Evolutionary conservation across 2,888 invertebrate species (phyloP).

Genomic region (Trachelus troglodyta): DNA sequence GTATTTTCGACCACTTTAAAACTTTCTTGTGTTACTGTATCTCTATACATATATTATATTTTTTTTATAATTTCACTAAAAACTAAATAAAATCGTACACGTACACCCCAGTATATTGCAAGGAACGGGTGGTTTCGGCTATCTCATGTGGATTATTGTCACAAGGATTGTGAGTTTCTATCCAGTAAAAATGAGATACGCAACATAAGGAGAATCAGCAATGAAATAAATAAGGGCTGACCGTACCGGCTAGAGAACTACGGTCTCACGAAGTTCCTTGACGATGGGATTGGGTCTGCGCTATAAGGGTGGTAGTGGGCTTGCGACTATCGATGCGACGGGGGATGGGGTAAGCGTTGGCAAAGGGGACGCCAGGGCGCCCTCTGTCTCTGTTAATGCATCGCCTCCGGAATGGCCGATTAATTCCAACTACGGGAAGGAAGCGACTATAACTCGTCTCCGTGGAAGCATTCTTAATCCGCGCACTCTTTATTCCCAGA

Average conservation of each 20-base stretch:
- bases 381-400: slow-evolving; percentile 62
- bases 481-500: slow-evolving; percentile 61
- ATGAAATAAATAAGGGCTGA: slow-evolving; percentile 12
- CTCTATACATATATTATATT: not conserved
- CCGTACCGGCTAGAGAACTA: not conserved
- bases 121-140: not conserved
- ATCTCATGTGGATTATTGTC: not conserved
- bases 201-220: not conserved
- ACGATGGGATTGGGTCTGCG: not conserved
- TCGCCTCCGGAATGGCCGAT: slow-evolving; percentile 63
- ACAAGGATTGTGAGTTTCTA: not conserved
- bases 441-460: slow-evolving; percentile 65
- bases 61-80: not conserved
- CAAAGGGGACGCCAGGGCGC: slow-evolving; percentile 38
- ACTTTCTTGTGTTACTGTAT: not conserved
- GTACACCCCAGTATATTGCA: not conserved
- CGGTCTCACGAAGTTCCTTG: not conserved
- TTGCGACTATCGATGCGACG: slow-evolving; percentile 35
- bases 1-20: not conserved
- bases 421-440: slow-evolving; percentile 64
- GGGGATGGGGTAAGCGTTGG: slow-evolving; percentile 40
- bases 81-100: not conserved
- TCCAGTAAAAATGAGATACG: slow-evolving; percentile 1
- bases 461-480: slow-evolving; percentile 65
- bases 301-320: not conserved